Evolutionary conservation across 2,888 invertebrate species (phyloP).

Genomic region (Schrankia costaestrigalis): DNA sequence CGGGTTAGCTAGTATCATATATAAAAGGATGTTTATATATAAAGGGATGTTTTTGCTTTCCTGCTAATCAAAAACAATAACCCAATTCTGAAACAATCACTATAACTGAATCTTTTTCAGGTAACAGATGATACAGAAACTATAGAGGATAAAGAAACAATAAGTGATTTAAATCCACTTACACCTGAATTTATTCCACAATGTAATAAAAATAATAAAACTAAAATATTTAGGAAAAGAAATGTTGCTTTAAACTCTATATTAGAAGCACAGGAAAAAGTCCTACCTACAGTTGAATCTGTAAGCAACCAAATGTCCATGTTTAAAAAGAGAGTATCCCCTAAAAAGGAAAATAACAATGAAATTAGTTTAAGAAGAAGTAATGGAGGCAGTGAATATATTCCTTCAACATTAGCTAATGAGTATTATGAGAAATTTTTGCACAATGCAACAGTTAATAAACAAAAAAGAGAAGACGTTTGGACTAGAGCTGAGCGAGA

Average conservation of each 20-base stretch:
- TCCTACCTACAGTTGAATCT: background rate
- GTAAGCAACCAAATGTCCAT: slow-evolving; percentile 4
- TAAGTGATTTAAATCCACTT: slow-evolving; percentile 6
- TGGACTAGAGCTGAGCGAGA: slow-evolving; percentile 42
- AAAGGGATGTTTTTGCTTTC: no score
- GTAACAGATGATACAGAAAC: slow-evolving; percentile 30
- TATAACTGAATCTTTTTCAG: no score
- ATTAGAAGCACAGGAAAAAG: slow-evolving; percentile 20
- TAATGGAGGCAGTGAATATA: no score
- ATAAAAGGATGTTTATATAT: no score
- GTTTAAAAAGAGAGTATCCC: slow-evolving; percentile 15
- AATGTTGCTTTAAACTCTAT: slow-evolving; percentile 53
- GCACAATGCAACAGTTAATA: slow-evolving; percentile 33
- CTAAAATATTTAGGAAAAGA: slow-evolving; percentile 24
- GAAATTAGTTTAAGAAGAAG: no score
- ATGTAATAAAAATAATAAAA: background rate
- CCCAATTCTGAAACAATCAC: no score
- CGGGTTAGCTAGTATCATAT: no score
- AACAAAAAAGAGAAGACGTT: slow-evolving; percentile 37
- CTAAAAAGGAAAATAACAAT: background rate
- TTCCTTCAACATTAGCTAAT: slow-evolving; percentile 41
- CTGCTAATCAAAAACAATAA: no score
- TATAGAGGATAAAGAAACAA: slow-evolving; percentile 11
- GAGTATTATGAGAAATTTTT: slow-evolving; percentile 48
- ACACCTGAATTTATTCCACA: slow-evolving; percentile 5